These are phyloP conservation scores for Rhaphigaster nebulosa DNA, from an alignment of 2,888 invertebrate genomes.

Conservation along the genomic window DNA sequence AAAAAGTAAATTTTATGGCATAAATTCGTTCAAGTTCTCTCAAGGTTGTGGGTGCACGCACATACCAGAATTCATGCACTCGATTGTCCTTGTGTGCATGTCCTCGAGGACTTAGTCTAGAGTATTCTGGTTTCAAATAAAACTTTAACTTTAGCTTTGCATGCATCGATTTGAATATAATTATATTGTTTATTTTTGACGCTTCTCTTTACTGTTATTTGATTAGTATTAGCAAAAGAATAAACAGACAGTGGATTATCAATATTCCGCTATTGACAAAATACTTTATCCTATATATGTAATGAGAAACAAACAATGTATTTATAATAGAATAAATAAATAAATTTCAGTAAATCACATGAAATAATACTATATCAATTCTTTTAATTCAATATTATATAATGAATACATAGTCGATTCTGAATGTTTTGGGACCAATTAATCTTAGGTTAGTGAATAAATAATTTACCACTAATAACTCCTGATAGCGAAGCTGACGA, in stretches of 20 bases:
- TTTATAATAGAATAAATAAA: not conserved
- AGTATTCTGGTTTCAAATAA: not conserved
- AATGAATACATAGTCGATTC: too few species aligned
- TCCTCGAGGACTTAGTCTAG: not conserved
- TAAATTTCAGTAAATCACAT: too few species aligned
- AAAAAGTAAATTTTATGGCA: too few species aligned
- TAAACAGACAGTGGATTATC: not conserved
- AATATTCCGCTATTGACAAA: not conserved
- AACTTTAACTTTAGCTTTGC: not conserved
- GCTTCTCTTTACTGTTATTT: not conserved
- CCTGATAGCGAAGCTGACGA: not conserved
- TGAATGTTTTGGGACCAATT: not conserved
- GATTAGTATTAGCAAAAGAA: not conserved
- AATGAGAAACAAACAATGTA: not conserved
- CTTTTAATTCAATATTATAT: too few species aligned
- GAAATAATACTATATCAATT: too few species aligned
- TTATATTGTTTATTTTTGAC: not conserved
- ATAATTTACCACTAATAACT: not conserved
- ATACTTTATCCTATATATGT: not conserved
- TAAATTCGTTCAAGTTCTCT: not conserved
- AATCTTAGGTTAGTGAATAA: not conserved
- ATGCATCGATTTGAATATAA: not conserved
- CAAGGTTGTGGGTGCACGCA: conserved; percentile 6
- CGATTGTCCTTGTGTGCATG: not conserved
- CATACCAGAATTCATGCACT: conserved; percentile 30